These are phyloP conservation scores for Ooceraea biroi DNA, from an alignment of 1,140 invertebrate genomes.

Conservation along the genomic window DNA sequence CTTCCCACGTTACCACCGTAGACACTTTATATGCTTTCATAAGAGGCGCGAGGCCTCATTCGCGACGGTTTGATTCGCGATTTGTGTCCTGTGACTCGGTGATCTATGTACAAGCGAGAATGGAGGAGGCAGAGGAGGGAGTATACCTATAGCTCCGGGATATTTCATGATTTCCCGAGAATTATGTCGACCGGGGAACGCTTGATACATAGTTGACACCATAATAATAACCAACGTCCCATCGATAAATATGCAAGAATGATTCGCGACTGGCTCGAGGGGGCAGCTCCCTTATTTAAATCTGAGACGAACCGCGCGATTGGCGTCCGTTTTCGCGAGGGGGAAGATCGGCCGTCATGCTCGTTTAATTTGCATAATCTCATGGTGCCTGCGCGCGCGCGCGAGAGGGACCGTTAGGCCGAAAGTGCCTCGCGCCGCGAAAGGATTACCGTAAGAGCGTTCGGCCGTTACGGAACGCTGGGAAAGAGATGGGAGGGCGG, in stretches of 20 bases:
- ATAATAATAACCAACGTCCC: constrained; percentile 2
- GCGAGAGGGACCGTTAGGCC: constrained; percentile 77
- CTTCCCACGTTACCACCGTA: constrained; percentile 58
- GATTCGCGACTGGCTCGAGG: background rate
- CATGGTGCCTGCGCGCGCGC: constrained; percentile 54
- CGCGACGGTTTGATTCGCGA: constrained; percentile 38
- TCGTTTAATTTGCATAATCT: constrained; percentile 84
- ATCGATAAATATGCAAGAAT: background rate
- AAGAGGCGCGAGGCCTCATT: constrained; percentile 39
- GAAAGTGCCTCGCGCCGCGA: constrained; percentile 76
- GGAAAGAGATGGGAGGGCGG: constrained; percentile 38
- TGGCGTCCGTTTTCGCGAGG: constrained; percentile 29
- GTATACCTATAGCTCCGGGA: background rate
- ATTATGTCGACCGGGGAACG: background rate
- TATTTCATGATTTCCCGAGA: constrained; percentile 7
- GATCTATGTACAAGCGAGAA: background rate
- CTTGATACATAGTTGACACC: background rate
- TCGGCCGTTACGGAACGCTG: constrained; percentile 74
- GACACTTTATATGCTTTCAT: constrained; percentile 25
- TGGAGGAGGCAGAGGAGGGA: background rate
- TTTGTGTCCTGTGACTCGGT: constrained; percentile 12
- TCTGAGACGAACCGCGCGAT: background rate
- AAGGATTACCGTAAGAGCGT: constrained; percentile 78
- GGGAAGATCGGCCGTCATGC: constrained; percentile 77
- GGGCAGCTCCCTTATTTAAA: background rate